Base-by-base conservation (phyloP, 2,888 invertebrate genomes). In the Anaspis maculata region DNA sequence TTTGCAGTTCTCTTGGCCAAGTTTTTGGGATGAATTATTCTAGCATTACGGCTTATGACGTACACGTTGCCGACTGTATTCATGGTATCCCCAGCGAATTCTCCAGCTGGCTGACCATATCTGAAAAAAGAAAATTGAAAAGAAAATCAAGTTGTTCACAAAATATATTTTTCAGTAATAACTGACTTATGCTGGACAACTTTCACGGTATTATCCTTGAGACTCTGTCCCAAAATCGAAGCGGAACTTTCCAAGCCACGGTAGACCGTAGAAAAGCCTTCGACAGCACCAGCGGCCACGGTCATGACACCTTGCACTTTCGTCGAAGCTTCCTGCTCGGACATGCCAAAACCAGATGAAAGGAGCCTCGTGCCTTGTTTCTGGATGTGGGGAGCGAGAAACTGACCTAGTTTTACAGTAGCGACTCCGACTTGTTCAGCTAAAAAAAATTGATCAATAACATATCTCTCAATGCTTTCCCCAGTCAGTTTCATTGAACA, bases 191-290 rank as follows among this genome's bases (percentile, higher is more conserved):
- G 76, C 47, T 77, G 69, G 23, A 86, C 81, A 32, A 84, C 73
- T 52, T 75, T 73, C 1, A 84, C 83, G 1, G 84, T 84, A 59
- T 85, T 83, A 45, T 79, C 69, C 29, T 81, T 75, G 13, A 86
- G 58, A 52, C 67, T 75, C 19, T 54, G 61, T 5, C 79, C 83
- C 29, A 86, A 59, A 27, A 76, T 74, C 34, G 70, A 69, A 1
- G 83, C 83, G 1, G 84, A 83, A 27, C 72, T 68, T 52, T 86
- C 84, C 22, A 86, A 61, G 2, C 83, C 77, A 48, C 74, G 66
- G 56, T 81, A 83, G 7, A 86, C 73, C 0, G 82, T 81, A 1
- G 74, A 71, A 49, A 82, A 76, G 2, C 83, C 83, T 59, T 77
- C 75, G 1, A 82, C 71, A 11, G 81, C 78, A n/a, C 80, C 79